A percentile compares a stretch with the other conserved stretches of the same genome.
Evolutionary conservation across 2,797 vertebrate species (phyloP).

Genomic region (Staurois parvus): DNA sequence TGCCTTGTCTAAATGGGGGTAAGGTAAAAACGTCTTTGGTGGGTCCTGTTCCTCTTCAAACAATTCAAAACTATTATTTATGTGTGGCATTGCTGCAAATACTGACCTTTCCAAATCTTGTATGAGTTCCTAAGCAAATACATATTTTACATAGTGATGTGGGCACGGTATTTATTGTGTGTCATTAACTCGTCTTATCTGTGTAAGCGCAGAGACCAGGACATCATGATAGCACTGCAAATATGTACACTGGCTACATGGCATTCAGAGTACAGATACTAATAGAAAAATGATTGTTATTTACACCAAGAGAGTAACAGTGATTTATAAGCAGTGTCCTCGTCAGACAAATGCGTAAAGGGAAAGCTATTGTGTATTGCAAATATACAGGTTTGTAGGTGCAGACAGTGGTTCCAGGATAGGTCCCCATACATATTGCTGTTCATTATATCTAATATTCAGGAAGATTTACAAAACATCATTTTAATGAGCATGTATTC

Average conservation of each 20-base stretch:
- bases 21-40: not conserved
- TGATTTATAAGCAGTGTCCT: not conserved
- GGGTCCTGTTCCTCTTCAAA: not conserved
- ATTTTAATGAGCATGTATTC: too few species aligned
- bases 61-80: not conserved
- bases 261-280: not conserved
- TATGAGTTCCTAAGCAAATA: conserved; percentile 1
- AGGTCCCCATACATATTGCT: too few species aligned
- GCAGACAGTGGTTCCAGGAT: too few species aligned
- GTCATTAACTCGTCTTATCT: conserved; percentile 25
- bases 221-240: conserved; percentile 18
- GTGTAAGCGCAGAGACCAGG: not conserved
- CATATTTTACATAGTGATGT: conserved; percentile 15
- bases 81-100: not conserved
- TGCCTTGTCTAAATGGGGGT: not conserved
- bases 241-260: conserved; percentile 19
- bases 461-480: too few species aligned
- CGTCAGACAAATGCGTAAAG: not conserved
- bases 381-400: too few species aligned
- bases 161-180: not conserved
- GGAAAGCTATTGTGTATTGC: not conserved
- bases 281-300: conserved; percentile 22
- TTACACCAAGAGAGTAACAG: not conserved
- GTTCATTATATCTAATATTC: too few species aligned
- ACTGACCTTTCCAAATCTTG: not conserved